A percentile compares a stretch with the other conserved stretches of the same genome.
phyloP scores from a whole-genome alignment of 2,888 invertebrate genomes.

The Macrophya alboannulata region DNA sequence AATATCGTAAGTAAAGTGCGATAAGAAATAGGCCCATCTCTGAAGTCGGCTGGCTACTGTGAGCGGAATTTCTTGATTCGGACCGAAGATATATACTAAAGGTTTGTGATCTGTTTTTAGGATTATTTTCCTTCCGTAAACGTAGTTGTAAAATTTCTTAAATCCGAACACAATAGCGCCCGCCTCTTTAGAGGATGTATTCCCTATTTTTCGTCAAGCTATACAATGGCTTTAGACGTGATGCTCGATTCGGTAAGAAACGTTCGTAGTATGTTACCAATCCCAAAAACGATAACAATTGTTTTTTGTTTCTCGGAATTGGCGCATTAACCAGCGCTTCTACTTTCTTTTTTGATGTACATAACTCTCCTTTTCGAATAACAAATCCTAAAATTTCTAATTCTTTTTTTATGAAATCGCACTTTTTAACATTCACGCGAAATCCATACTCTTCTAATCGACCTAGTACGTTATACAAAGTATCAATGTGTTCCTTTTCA shows the following conservation, averaged over 20 bases:
- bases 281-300: conserved; percentile 68
- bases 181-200: conserved; percentile 62
- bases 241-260: conserved; percentile 70
- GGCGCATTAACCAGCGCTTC: conserved; percentile 57
- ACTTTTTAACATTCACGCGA: conserved; percentile 68
- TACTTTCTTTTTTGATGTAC: conserved; percentile 53
- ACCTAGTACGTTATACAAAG: conserved; percentile 66
- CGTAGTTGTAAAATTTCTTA: conserved; percentile 59
- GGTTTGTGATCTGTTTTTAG: conserved; percentile 61
- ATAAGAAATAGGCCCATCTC: conserved; percentile 59
- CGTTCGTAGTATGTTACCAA: conserved; percentile 65
- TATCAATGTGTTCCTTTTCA: conserved; percentile 65
- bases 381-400: conserved; percentile 64
- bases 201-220: conserved; percentile 62
- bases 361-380: conserved; percentile 55
- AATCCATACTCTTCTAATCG: conserved; percentile 66
- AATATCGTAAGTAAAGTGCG: conserved; percentile 59
- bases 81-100: conserved; percentile 51
- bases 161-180: conserved; percentile 60
- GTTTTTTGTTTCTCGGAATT: conserved; percentile 58
- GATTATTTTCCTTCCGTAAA: conserved; percentile 57
- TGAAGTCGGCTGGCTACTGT: conserved; percentile 58
- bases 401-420: conserved; percentile 66
- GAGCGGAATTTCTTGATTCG: conserved; percentile 56
- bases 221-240: conserved; percentile 67